Conservation (phyloP, 2,113 vertebrate species). For the Megalops atlanticus region DNA sequence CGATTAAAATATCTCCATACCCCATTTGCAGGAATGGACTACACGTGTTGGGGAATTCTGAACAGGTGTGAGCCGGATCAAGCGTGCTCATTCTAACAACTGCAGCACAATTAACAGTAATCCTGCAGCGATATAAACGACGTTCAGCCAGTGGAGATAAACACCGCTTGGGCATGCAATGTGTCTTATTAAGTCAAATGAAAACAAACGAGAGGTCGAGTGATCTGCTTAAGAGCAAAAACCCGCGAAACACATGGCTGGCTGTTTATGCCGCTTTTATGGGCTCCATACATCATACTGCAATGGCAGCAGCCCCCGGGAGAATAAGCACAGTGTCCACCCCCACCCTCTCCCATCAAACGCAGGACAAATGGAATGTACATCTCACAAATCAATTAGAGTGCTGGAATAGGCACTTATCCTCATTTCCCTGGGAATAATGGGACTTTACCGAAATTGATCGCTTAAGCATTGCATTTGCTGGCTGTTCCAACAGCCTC, state of each 20-base stretch:
- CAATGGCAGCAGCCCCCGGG: not conserved
- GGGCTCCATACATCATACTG: constrained; percentile 7
- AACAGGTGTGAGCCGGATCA: constrained; percentile 7
- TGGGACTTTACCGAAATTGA: constrained; percentile 11
- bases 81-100: not conserved
- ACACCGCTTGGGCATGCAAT: not conserved
- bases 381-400: constrained; percentile 11
- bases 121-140: not conserved
- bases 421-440: constrained; percentile 17
- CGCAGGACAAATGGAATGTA: not conserved
- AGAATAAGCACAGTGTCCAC: not conserved
- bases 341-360: not conserved
- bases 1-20: too few relatives aligned
- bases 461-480: not conserved
- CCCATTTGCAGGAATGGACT: too few relatives aligned
- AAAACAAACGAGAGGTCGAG: constrained; percentile 4
- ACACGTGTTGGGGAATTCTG: too few relatives aligned
- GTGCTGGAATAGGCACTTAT: not conserved
- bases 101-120: too few relatives aligned
- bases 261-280: not conserved
- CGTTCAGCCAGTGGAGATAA: not conserved
- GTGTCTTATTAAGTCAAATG: not conserved
- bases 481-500: not conserved
- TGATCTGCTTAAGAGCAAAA: constrained; percentile 3
- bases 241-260: not conserved